phyloP scores from a whole-genome alignment of 2,888 invertebrate genomes.

The Perithous albicinctus region DNA sequence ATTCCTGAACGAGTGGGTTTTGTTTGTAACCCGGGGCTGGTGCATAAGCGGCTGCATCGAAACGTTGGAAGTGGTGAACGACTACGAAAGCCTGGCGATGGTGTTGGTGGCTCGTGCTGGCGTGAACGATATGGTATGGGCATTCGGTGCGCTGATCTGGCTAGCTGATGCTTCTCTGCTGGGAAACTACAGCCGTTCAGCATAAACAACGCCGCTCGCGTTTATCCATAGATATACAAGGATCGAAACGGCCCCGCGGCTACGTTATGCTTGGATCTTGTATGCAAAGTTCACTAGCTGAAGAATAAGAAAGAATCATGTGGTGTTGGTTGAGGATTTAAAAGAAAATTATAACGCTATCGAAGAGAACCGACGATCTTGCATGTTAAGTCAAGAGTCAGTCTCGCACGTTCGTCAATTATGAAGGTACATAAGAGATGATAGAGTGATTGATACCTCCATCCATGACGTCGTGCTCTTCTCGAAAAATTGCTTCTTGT shows the following conservation, averaged over 20 bases:
- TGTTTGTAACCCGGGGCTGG: conserved; percentile 49
- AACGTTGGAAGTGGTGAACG: not conserved
- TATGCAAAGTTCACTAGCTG: conserved; percentile 13
- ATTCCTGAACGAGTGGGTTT: conserved; percentile 80
- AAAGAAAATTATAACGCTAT: not conserved
- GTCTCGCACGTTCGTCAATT: conserved; percentile 7
- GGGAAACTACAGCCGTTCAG: conserved; percentile 36
- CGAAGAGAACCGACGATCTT: not conserved
- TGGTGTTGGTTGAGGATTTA: not conserved
- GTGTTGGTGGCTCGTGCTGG: conserved; percentile 10
- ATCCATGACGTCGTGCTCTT: not conserved
- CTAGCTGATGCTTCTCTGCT: conserved; percentile 13
- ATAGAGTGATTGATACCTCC: not conserved
- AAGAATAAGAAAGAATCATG: conserved; percentile 16
- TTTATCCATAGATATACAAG: conserved; percentile 34
- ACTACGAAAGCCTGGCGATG: not conserved
- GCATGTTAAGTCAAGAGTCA: not conserved
- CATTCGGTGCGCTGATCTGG: conserved; percentile 22
- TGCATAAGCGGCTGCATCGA: conserved; percentile 9
- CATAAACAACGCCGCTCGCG: conserved; percentile 33
- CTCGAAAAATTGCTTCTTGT: not conserved
- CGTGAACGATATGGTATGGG: not conserved
- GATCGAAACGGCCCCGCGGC: not conserved
- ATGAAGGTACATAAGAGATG: not conserved
- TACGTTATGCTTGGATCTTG: not conserved